Evolutionary conservation across 2,888 invertebrate genomes (phyloP).

Genomic region (Dolichopus griseipennis): DNA sequence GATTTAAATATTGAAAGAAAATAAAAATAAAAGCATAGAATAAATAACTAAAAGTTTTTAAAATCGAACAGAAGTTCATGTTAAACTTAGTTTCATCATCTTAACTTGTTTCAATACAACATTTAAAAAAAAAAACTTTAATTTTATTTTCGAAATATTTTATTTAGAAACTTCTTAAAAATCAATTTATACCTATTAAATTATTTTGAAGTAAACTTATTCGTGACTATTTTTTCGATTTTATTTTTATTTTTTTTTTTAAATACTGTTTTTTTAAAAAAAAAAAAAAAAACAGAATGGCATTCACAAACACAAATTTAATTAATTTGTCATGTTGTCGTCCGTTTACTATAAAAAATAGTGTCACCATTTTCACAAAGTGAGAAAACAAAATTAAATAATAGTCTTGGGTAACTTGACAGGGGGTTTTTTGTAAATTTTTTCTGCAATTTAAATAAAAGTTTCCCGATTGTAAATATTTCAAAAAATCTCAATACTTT

Average conservation of each 20-base stretch:
- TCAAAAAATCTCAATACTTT: too few relatives aligned
- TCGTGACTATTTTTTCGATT: background rate
- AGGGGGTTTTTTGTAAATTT: too few relatives aligned
- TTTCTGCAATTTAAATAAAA: too few relatives aligned
- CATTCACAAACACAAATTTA: constrained; percentile 7
- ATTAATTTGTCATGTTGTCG: constrained; percentile 9
- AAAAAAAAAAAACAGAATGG: background rate
- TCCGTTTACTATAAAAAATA: constrained; percentile 9
- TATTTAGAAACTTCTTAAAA: too few relatives aligned
- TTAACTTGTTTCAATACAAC: background rate
- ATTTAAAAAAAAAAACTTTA: too few relatives aligned
- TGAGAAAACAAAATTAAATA: background rate
- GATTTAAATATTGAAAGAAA: too few relatives aligned
- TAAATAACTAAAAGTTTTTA: background rate
- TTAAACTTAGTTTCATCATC: background rate
- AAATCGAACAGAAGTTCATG: background rate
- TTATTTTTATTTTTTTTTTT: background rate
- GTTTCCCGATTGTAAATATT: too few relatives aligned
- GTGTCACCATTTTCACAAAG: background rate
- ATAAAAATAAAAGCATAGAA: too few relatives aligned
- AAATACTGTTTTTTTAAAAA: background rate
- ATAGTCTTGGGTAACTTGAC: too few relatives aligned
- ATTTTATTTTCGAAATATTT: too few relatives aligned
- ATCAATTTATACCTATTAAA: background rate
- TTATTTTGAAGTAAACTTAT: background rate